Percentiles rank a stretch among this genome's conserved stretches.
Conservation (phyloP, 2,113 vertebrate species). For the Malurus alboscapulatus region DNA sequence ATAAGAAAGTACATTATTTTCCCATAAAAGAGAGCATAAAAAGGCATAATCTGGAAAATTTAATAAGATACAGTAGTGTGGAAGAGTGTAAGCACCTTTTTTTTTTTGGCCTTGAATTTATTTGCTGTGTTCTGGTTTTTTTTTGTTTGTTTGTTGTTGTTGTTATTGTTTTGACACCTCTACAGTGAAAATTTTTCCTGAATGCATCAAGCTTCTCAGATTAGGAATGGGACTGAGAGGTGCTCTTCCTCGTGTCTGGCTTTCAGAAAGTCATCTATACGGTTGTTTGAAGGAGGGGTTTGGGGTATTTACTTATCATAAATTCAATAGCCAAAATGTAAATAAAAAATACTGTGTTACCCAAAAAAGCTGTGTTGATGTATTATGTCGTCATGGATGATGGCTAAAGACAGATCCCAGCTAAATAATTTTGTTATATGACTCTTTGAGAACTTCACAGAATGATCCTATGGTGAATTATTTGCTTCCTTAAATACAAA, state of each 20-base stretch:
- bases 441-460: background rate
- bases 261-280: background rate
- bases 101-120: background rate
- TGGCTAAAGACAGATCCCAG: background rate
- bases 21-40: background rate
- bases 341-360: background rate
- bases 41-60: background rate
- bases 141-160: background rate
- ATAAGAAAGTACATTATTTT: background rate
- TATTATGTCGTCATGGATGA: too few species aligned
- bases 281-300: background rate
- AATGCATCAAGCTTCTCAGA: background rate
- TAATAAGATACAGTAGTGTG: background rate
- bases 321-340: background rate
- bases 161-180: background rate
- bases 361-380: background rate
- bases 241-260: background rate
- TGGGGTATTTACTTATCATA: background rate
- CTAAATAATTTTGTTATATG: background rate
- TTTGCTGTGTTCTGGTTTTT: background rate
- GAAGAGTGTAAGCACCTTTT: background rate
- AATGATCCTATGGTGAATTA: background rate
- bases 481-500: background rate
- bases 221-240: background rate
- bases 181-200: background rate